Evolutionary conservation across 1,140 invertebrate species (phyloP), one percentile per base, ranked within the genome.

Genomic region (Oscheius sp.): DNA sequence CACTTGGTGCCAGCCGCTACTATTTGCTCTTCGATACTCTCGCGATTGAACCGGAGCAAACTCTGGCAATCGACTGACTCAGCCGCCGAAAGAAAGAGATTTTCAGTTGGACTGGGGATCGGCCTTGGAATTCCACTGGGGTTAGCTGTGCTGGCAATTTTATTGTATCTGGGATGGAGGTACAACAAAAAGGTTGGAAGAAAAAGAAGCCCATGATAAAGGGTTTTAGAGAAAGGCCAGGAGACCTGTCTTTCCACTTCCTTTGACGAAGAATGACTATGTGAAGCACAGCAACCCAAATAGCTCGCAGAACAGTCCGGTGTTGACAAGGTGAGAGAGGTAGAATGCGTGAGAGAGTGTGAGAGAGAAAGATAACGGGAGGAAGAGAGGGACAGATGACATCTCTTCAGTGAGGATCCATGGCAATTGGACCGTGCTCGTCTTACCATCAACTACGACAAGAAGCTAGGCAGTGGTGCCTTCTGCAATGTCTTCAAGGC

Each of bases 401-500:
- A 13, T 13, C 13, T n/a, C 31, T 61, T 23, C 20, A 67, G 64
- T 23, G 31, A 58, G 13, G 78, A 79, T 45, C 77, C 49, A 1
- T 79, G 78, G 78, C 74, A 78, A 32, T 42, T 79, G 15, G 71
- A 77, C 15, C 34, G 68, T 36, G 59, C 49, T 10, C 73, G 79
- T 13, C 58, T 79, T 15, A 72, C 71, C 20, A 70, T 79, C 20
- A 67, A 75, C 46, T 79, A 80, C 45, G 79, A 80, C 26, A 68
- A 73, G 28, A 79, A 79, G 62, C 73, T 79, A 0, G 79, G 79
- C n/a, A 66, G 70, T 29, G 79, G 79, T 2, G 79, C 79, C 2
- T 79, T 79, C 68, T 77, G 78, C 38, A 76, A 79, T 34, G 79
- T 79, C 18, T 80, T 73, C 73, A 69, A 74, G 49, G 77, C 78